These are phyloP conservation scores for Castor canadensis DNA, from an alignment of 2,113 vertebrate genomes.

Conservation along the genomic window DNA sequence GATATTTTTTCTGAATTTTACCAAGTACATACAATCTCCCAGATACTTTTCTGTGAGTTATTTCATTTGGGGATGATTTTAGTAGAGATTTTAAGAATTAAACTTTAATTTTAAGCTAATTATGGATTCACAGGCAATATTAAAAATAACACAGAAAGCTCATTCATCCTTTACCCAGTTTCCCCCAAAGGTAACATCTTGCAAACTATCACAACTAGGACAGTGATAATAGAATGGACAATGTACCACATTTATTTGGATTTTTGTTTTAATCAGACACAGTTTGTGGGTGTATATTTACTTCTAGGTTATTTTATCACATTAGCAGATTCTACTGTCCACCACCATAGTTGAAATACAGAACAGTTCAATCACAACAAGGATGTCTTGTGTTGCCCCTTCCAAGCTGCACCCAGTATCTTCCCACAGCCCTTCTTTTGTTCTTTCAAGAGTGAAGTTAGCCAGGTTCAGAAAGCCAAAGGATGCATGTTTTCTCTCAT, in stretches of 20 bases:
- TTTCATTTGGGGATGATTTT: background rate
- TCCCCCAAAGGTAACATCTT: too few species aligned
- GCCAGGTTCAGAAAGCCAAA: too few species aligned
- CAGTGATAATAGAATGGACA: conserved; percentile 9
- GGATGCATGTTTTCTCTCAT: too few species aligned
- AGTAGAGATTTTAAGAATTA: background rate
- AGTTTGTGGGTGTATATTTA: background rate
- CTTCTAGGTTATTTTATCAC: background rate
- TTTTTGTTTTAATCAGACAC: background rate
- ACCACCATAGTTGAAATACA: background rate
- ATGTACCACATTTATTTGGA: background rate
- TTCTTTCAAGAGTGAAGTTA: too few species aligned
- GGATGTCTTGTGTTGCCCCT: background rate
- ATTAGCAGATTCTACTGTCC: background rate
- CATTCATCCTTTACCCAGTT: too few species aligned
- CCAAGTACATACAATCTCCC: background rate
- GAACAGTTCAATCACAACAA: background rate
- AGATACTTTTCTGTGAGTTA: background rate
- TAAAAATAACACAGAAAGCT: background rate
- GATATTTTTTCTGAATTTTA: background rate
- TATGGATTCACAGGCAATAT: background rate
- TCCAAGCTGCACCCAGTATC: background rate
- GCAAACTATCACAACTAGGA: background rate
- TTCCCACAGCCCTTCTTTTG: background rate
- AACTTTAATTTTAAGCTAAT: background rate